phyloP scores from a whole-genome alignment of 2,888 invertebrate genomes.

The Eueremaeus valkanovi region DNA sequence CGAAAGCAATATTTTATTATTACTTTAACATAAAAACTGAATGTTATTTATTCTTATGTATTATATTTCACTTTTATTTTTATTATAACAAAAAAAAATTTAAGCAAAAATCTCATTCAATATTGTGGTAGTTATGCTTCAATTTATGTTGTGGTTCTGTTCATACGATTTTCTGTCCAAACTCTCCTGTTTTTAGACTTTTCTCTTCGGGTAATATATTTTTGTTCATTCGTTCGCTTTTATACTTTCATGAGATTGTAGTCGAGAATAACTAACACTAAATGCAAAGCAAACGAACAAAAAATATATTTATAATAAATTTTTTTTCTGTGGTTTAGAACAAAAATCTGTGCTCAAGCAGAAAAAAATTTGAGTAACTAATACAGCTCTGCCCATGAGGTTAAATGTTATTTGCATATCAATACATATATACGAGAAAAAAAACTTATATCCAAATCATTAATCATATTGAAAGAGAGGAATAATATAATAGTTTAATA shows the following conservation, averaged over 20 bases:
- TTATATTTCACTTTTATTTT: not conserved
- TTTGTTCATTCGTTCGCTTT: too few species aligned
- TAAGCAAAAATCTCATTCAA: not conserved
- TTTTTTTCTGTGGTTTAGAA: too few species aligned
- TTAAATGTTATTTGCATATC: conserved; percentile 16
- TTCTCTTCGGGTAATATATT: too few species aligned
- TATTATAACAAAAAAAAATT: not conserved
- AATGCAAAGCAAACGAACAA: too few species aligned
- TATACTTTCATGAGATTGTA: too few species aligned
- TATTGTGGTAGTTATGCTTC: not conserved
- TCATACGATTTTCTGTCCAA: not conserved
- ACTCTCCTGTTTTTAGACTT: too few species aligned
- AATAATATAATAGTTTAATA: not conserved
- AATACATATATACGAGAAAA: not conserved
- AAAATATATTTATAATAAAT: too few species aligned
- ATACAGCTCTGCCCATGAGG: not conserved
- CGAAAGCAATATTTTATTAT: not conserved
- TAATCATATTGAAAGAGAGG: conserved; percentile 4
- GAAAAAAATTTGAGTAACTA: too few species aligned
- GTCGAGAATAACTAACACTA: too few species aligned
- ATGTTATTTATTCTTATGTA: too few species aligned
- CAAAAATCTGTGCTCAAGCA: too few species aligned
- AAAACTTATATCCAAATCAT: not conserved
- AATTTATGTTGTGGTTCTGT: not conserved
- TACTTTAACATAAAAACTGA: too few species aligned